These are phyloP conservation scores for Blera fallax DNA, from an alignment of 2,888 invertebrate genomes.

Conservation along the genomic window DNA sequence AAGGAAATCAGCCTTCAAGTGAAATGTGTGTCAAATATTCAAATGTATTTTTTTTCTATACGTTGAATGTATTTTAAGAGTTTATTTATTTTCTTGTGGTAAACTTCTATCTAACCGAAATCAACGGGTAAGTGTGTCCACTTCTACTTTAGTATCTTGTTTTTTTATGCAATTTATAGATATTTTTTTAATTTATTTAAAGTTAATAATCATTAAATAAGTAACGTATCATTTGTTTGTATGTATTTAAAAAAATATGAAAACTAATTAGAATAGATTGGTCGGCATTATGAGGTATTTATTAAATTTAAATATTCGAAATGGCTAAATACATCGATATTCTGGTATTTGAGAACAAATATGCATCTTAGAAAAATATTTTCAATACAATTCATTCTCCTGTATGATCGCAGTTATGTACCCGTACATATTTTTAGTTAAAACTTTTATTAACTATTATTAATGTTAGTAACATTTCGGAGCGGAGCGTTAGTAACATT, in stretches of 20 bases:
- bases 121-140: slow-evolving; percentile 64
- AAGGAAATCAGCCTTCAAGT: slow-evolving; percentile 39
- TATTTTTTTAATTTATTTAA: not conserved
- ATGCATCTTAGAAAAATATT: too few species aligned
- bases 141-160: slow-evolving; percentile 32
- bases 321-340: too few species aligned
- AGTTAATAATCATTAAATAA: not conserved
- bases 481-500: too few species aligned
- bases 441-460: too few species aligned
- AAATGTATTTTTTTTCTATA: slow-evolving; percentile 28
- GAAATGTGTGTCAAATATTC: slow-evolving; percentile 30
- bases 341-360: too few species aligned
- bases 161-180: not conserved
- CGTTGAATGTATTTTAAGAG: slow-evolving; percentile 58
- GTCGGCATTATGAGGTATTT: too few species aligned
- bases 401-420: too few species aligned
- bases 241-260: not conserved
- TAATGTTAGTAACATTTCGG: too few species aligned
- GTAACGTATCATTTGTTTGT: not conserved
- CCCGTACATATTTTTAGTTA: too few species aligned
- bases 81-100: slow-evolving; percentile 52
- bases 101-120: slow-evolving; percentile 61
- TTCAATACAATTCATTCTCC: too few species aligned
- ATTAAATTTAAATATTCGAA: too few species aligned
- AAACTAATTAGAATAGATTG: not conserved